Conservation (phyloP, 2,797 vertebrate genomes). For the Megalops cyprinoides region DNA sequence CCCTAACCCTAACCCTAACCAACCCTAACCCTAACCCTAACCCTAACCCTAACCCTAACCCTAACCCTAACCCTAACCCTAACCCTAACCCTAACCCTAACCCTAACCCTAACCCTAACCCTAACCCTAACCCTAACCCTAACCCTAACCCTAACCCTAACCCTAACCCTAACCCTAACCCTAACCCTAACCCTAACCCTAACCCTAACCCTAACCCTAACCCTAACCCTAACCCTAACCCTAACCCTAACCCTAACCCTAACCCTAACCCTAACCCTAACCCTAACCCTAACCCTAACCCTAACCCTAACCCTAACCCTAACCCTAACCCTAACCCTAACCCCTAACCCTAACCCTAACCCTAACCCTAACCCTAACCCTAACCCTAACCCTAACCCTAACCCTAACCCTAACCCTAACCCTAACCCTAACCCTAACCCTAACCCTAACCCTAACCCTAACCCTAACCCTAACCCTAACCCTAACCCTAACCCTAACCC, state of each 20-base stretch:
- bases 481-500: no score
- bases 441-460: slow-evolving; percentile 18
- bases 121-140: neutral
- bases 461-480: no score
- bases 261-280: no score
- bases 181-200: neutral
- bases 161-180: neutral
- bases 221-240: neutral
- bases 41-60: neutral
- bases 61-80: neutral
- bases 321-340: neutral
- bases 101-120: neutral
- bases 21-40: neutral
- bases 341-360: neutral
- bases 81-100: neutral
- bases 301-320: neutral
- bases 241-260: neutral
- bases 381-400: neutral
- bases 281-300: no score
- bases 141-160: neutral
- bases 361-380: neutral
- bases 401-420: neutral
- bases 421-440: slow-evolving; percentile 15
- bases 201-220: neutral
- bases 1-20: neutral